These are phyloP conservation scores for Hirudinaria manillensis DNA, from an alignment of 2,888 invertebrate genomes.

Conservation along the genomic window DNA sequence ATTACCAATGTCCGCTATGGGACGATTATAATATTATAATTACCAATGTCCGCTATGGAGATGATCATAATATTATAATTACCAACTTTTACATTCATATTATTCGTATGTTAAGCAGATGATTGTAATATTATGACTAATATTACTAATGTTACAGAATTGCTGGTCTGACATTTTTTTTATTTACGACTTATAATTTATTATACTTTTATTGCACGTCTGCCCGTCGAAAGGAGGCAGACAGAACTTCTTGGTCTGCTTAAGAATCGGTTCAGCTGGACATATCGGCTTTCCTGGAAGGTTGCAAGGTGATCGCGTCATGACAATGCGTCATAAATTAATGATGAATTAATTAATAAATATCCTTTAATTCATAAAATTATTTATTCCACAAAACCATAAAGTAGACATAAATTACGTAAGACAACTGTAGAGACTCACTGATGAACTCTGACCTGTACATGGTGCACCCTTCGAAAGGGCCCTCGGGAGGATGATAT, in stretches of 20 bases:
- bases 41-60: not conserved
- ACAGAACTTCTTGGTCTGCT: constrained; percentile 17
- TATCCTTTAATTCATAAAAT: too few species aligned
- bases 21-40: not conserved
- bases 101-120: too few species aligned
- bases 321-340: not conserved
- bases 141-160: too few species aligned
- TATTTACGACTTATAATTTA: too few species aligned
- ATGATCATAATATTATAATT: not conserved
- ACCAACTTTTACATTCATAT: not conserved
- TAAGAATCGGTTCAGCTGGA: constrained; percentile 15
- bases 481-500: constrained; percentile 7
- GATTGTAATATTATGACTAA: too few species aligned
- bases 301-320: not conserved
- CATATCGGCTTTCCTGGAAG: constrained; percentile 19
- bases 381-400: too few species aligned
- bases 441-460: constrained; percentile 27
- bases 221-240: constrained; percentile 22
- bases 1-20: not conserved
- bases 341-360: too few species aligned
- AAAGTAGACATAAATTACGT: too few species aligned
- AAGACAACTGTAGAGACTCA: not conserved
- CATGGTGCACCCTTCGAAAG: constrained; percentile 24
- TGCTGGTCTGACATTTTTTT: too few species aligned
- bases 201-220: constrained; percentile 21